Evolutionary conservation across 2,797 vertebrate genomes (phyloP).

Genomic region (Schizothorax lantsangensis): DNA sequence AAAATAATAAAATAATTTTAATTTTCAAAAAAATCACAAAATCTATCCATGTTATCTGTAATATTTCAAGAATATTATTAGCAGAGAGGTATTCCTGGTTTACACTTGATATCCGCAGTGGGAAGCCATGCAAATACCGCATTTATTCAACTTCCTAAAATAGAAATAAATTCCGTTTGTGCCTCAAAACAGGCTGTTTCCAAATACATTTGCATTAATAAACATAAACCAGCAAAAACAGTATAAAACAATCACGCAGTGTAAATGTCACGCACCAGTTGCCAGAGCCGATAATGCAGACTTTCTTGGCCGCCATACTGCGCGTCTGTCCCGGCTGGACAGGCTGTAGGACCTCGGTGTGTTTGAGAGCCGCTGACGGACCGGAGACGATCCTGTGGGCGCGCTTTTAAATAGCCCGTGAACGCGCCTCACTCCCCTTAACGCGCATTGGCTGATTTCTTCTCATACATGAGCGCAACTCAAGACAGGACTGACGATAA

Average conservation of each 20-base stretch:
- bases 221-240: background rate
- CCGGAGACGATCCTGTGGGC: conserved; percentile 1
- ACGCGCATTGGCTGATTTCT: conserved; percentile 47
- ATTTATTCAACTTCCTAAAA: conserved; percentile 7
- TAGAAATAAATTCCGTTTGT: background rate
- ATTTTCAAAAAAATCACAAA: background rate
- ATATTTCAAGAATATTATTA: background rate
- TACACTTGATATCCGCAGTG: conserved; percentile 4
- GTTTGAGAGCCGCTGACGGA: conserved; percentile 35
- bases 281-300: conserved; percentile 93
- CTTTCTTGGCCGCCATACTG: conserved; percentile 80
- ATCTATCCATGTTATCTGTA: background rate
- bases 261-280: conserved; percentile 87
- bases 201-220: background rate
- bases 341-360: conserved; percentile 39
- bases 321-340: conserved; percentile 54
- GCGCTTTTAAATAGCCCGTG: conserved; percentile 71
- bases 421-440: conserved; percentile 58
- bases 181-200: background rate
- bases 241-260: background rate
- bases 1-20: too few relatives aligned
- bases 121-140: background rate
- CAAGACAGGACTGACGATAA: background rate
- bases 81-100: background rate
- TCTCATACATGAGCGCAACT: background rate